Conservation (phyloP, 2,113 vertebrate genomes). For the Cnemophilus loriae region DNA sequence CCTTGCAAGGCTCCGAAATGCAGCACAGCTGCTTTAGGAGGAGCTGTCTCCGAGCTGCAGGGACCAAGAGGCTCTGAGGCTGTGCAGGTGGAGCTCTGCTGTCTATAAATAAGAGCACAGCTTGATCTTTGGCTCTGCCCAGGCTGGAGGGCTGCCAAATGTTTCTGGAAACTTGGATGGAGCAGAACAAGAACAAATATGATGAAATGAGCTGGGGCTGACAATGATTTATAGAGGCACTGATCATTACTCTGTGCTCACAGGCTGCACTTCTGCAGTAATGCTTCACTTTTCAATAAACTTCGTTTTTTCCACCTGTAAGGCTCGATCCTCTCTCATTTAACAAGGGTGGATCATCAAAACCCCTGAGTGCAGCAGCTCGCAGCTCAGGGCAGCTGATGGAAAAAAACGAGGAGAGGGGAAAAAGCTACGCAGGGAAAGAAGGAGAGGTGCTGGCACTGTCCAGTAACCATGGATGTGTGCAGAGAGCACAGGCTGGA, state of each 20-base stretch:
- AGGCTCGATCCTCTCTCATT: neutral
- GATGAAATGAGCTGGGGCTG: slow-evolving; percentile 42
- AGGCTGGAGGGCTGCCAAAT: slow-evolving; percentile 34
- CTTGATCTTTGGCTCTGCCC: slow-evolving; percentile 35
- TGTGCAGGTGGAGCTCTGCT: slow-evolving; percentile 48
- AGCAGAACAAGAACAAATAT: slow-evolving; percentile 55
- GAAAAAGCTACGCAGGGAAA: neutral
- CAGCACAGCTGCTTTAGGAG: neutral
- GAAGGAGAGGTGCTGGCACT: neutral
- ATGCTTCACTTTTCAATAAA: slow-evolving; percentile 11
- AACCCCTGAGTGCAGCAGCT: neutral
- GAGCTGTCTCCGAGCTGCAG: neutral
- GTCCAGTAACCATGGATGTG: neutral
- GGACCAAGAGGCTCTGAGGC: neutral
- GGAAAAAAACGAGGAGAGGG: neutral
- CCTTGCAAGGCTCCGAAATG: neutral
- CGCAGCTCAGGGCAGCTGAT: neutral
- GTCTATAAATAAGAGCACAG: slow-evolving; percentile 51
- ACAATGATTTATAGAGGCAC: slow-evolving; percentile 35
- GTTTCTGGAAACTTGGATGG: slow-evolving; percentile 53
- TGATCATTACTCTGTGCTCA: neutral
- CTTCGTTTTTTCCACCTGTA: neutral
- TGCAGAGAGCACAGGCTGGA: neutral
- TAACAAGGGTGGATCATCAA: neutral
- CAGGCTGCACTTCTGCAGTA: neutral